Evolutionary conservation across 2,888 invertebrate genomes (phyloP).

Genomic region (Protophormia terraenovae): DNA sequence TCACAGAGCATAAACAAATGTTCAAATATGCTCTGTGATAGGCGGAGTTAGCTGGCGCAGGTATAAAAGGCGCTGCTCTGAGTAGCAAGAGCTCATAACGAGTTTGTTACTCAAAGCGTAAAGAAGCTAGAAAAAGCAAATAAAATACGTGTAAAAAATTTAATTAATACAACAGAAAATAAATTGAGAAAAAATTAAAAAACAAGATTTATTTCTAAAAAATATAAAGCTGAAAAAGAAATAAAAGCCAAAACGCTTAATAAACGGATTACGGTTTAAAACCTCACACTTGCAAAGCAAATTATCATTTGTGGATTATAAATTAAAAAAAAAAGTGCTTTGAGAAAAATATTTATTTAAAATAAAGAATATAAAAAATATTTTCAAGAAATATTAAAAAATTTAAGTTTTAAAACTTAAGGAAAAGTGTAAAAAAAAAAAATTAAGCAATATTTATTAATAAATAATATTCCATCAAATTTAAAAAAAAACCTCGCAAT

Average conservation of each 20-base stretch:
- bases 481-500: slow-evolving; percentile 46
- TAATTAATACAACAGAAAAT: neutral
- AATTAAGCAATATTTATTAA: neutral
- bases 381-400: slow-evolving; percentile 27
- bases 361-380: slow-evolving; percentile 27
- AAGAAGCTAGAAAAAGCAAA: slow-evolving; percentile 46
- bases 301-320: slow-evolving; percentile 49
- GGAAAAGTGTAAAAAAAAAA: slow-evolving; percentile 11
- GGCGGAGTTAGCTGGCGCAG: slow-evolving; percentile 73
- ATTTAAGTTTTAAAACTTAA: slow-evolving; percentile 10
- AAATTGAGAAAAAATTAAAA: slow-evolving; percentile 23
- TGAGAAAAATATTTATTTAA: neutral
- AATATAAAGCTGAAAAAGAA: slow-evolving; percentile 24
- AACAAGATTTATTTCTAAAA: slow-evolving; percentile 33
- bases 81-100: slow-evolving; percentile 75
- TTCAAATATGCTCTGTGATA: slow-evolving; percentile 59
- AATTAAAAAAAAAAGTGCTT: slow-evolving; percentile 59
- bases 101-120: slow-evolving; percentile 72
- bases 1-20: slow-evolving; percentile 57
- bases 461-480: slow-evolving; percentile 10
- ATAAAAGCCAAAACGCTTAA: slow-evolving; percentile 49
- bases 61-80: slow-evolving; percentile 77
- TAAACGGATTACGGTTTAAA: slow-evolving; percentile 69
- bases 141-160: slow-evolving; percentile 15
- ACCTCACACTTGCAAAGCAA: slow-evolving; percentile 36